Evolutionary conservation across 1,140 invertebrate genomes (phyloP), one percentile per base, ranked within the genome.

Genomic region (Gonatopus flavifemur): DNA sequence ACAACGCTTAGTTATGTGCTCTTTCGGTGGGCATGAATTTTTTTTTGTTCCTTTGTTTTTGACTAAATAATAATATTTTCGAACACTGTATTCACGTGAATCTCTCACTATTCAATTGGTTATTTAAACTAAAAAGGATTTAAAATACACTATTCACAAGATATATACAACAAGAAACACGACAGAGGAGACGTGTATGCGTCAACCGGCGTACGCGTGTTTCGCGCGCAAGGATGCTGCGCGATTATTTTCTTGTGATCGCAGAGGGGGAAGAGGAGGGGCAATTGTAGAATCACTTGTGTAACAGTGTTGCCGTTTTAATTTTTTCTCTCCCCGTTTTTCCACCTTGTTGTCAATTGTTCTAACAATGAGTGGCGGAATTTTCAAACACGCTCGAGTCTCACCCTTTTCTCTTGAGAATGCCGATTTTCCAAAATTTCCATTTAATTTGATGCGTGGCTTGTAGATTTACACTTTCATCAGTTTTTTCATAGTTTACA

Each of bases 111-210:
- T 36, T 15, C 7, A 6, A 6, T 36, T 7, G 7, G 19, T 4
- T 12, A 19, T 59, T 53, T 45, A 66, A 64, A 64, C 52, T 66
- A 62, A 56, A n/a, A n/a, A n/a, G n/a, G 30, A 46, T 49, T 65
- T 68, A 70, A 64, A 68, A 70, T 67, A 67, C 59, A 70, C 64
- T 70, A 70, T 70, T 64, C 67, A 70, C 66, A 70, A n/a, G 51
- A 42, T 70, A 70, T 69, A 42, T 69, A 69, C 66, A 69, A 54
- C 55, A 30, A 51, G 54, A 39, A 52, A 62, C 51, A 52, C n/a
- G 52, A 49, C 41, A 56, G 41, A 57, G 52, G 33, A 32, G 46
- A 59, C 39, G 49, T 59, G n/a, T n/a, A n/a, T n/a, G 64, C 64
- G 58, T 68, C 59, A 55, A 65, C 55, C 66, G 66, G 62, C 66